phyloP scores from a whole-genome alignment of 2,797 vertebrate genomes.

The Lycodopsis pacificus region DNA sequence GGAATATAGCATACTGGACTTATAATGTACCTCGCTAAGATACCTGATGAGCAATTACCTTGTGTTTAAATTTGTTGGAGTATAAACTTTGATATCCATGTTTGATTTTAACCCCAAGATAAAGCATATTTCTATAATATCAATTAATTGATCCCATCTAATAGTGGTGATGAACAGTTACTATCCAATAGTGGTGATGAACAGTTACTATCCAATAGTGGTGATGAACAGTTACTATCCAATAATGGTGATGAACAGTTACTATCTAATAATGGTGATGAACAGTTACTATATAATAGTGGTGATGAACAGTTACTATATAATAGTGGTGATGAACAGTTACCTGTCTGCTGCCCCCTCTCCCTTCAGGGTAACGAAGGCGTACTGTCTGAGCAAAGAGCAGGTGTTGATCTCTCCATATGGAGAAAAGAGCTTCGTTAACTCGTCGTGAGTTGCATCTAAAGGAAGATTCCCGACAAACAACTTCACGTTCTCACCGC shows the following conservation, averaged over 20 bases:
- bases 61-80: neutral
- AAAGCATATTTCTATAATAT: neutral
- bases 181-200: too few species aligned
- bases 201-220: slow-evolving; percentile 34
- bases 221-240: slow-evolving; percentile 36
- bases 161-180: too few species aligned
- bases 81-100: neutral
- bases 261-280: too few species aligned
- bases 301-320: too few species aligned
- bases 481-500: slow-evolving; percentile 88
- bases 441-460: slow-evolving; percentile 91
- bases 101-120: too few species aligned
- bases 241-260: too few species aligned
- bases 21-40: too few species aligned
- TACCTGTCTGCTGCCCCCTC: slow-evolving; percentile 88
- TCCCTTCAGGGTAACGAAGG: slow-evolving; percentile 94
- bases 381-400: slow-evolving; percentile 95
- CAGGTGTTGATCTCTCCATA: slow-evolving; percentile 91
- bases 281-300: too few species aligned
- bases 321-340: too few species aligned
- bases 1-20: neutral
- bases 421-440: slow-evolving; percentile 89
- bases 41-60: neutral
- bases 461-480: slow-evolving; percentile 96
- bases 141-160: too few species aligned